A percentile compares a stretch with the other conserved stretches of the same genome.
phyloP scores from a whole-genome alignment of 2,113 vertebrate genomes.

The Apeltes quadracus region DNA sequence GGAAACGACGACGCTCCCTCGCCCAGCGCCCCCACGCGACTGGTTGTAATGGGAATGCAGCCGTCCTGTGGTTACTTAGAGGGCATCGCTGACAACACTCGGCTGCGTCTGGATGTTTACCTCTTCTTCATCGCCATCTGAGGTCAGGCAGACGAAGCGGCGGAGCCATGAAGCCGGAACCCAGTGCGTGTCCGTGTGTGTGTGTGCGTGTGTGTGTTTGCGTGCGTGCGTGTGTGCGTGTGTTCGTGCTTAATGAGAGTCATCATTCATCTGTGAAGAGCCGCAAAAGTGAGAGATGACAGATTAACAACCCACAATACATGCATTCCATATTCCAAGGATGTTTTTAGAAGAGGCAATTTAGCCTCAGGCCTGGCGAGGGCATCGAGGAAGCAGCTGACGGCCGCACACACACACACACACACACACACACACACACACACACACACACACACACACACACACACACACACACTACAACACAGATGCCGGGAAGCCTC shows the following conservation, averaged over 20 bases:
- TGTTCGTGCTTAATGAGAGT: constrained; percentile 36
- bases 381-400: constrained; percentile 40
- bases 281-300: constrained; percentile 30
- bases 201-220: neutral
- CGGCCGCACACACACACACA: neutral
- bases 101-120: constrained; percentile 18
- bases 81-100: constrained; percentile 40
- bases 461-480: neutral
- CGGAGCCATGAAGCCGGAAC: constrained; percentile 9
- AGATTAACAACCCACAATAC: constrained; percentile 34
- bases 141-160: constrained; percentile 4
- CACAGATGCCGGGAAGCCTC: constrained; percentile 35
- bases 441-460: neutral
- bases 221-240: constrained; percentile 14
- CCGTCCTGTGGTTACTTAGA: constrained; percentile 27
- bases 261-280: constrained; percentile 43
- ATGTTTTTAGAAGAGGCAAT: constrained; percentile 39
- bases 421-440: neutral
- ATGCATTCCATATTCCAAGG: constrained; percentile 30
- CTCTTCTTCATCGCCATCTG: constrained; percentile 35
- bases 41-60: constrained; percentile 39
- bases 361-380: constrained; percentile 26
- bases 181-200: neutral
- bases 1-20: constrained; percentile 38
- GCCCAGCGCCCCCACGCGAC: constrained; percentile 27